phyloP scores from a whole-genome alignment of 2,113 vertebrate species.

The Nerophis ophidion region DNA sequence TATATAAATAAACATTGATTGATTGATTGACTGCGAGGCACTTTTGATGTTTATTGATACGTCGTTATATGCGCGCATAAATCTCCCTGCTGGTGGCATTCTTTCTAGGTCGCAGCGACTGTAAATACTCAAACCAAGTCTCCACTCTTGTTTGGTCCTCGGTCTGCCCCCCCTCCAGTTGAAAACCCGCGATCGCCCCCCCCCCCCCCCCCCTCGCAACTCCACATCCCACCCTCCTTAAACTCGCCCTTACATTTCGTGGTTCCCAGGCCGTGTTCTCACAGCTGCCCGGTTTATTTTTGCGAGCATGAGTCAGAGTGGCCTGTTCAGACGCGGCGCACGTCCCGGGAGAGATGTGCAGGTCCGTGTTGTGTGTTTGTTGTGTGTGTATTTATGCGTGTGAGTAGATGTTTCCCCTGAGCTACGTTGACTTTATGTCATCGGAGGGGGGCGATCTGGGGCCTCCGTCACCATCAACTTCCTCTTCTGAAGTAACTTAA shows the following conservation, averaged over 20 bases:
- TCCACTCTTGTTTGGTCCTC: no score
- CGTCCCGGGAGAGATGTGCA: constrained; percentile 61
- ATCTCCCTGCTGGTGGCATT: constrained; percentile 24
- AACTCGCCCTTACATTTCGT: constrained; percentile 57
- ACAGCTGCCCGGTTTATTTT: constrained; percentile 78
- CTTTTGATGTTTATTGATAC: constrained; percentile 38
- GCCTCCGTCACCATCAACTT: constrained; percentile 35
- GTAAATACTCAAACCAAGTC: constrained; percentile 40
- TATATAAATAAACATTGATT: no score
- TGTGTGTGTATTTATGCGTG: constrained; percentile 13
- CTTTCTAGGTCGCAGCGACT: constrained; percentile 26
- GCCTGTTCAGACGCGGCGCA: constrained; percentile 57
- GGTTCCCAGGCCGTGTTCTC: constrained; percentile 78
- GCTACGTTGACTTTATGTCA: constrained; percentile 19
- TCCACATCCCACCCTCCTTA: constrained; percentile 33
- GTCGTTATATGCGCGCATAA: constrained; percentile 29
- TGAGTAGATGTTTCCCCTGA: constrained; percentile 32
- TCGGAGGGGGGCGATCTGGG: constrained; percentile 9
- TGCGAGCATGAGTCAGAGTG: constrained; percentile 70
- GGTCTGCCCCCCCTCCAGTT: constrained; percentile 20
- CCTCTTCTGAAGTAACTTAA: constrained; percentile 41
- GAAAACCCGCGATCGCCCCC: constrained; percentile 23
- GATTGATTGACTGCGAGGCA: no score
- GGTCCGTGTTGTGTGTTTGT: constrained; percentile 37
- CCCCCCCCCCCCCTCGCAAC: constrained; percentile 29